Conservation (phyloP, 53 echinoderm and acorn worm species). For the Pentamera pediparva region DNA sequence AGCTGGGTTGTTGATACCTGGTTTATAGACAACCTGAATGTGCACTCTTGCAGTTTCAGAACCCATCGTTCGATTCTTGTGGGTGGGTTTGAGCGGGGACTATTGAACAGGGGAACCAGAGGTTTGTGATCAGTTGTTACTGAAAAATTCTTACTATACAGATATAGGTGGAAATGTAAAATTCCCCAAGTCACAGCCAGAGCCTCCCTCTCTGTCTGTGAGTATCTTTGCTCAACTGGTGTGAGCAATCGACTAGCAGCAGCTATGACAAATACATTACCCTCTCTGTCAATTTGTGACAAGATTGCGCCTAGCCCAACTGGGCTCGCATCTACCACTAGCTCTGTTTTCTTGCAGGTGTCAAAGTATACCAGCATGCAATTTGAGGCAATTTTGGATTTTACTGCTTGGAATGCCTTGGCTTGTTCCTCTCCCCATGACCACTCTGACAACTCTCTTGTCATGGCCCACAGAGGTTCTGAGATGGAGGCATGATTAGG, state of each 20-base stretch:
- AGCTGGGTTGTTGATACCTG: conserved; percentile 53
- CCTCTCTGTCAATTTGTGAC: conserved; percentile 2
- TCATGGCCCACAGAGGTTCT: too few species aligned
- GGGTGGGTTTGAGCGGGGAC: conserved; percentile 34
- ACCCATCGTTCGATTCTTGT: conserved; percentile 48
- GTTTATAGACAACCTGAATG: conserved; percentile 37
- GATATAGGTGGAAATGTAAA: too few species aligned
- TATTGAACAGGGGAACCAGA: conserved; percentile 44
- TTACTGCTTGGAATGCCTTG: background rate
- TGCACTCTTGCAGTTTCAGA: conserved; percentile 38
- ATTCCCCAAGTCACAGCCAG: background rate
- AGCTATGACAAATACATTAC: background rate
- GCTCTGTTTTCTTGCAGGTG: conserved; percentile 21
- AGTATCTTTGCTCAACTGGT: conserved; percentile 40
- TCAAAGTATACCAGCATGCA: conserved; percentile 33
- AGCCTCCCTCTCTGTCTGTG: conserved; percentile 39
- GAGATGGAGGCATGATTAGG: too few species aligned
- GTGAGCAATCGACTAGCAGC: conserved; percentile 32
- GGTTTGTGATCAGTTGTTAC: conserved; percentile 60
- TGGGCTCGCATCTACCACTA: conserved; percentile 37
- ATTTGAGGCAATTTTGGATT: background rate
- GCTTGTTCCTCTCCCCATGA: conserved; percentile 18
- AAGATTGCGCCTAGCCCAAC: conserved; percentile 39
- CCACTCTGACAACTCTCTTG: too few species aligned
- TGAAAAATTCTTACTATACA: conserved; percentile 23